phyloP scores from a whole-genome alignment of 2,888 invertebrate species.

The Drosophila subsilvestris region DNA sequence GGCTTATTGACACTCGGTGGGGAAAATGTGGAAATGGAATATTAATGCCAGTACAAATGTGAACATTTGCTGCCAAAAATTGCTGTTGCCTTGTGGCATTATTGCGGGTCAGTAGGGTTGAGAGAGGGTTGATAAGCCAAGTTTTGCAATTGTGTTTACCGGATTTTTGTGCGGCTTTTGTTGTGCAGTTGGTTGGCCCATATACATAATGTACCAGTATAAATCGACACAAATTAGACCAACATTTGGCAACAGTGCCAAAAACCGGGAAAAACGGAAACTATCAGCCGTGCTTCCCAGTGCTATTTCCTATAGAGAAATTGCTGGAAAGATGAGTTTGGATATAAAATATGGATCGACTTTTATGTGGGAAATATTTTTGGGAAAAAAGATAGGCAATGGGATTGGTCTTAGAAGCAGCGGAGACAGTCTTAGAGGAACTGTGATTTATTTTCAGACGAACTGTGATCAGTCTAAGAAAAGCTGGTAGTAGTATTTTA shows the following conservation, averaged over 20 bases:
- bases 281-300: neutral
- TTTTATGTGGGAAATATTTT: neutral
- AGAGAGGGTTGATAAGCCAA: slow-evolving; percentile 16
- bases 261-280: neutral
- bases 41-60: slow-evolving; percentile 64
- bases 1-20: slow-evolving; percentile 63
- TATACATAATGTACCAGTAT: slow-evolving; percentile 6
- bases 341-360: neutral
- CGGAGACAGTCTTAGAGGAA: neutral
- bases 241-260: neutral
- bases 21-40: slow-evolving; percentile 33
- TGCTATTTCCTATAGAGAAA: neutral
- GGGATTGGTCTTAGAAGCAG: neutral
- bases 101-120: slow-evolving; percentile 48
- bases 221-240: slow-evolving; percentile 8
- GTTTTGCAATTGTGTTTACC: slow-evolving; percentile 36
- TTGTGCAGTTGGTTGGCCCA: neutral
- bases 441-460: neutral
- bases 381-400: neutral
- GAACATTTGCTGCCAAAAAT: slow-evolving; percentile 61
- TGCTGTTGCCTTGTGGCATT: slow-evolving; percentile 61
- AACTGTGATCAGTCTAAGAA: too few relatives aligned
- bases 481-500: neutral
- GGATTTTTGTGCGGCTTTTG: slow-evolving; percentile 22
- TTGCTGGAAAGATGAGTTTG: neutral